Evolutionary conservation across 1,140 invertebrate species (phyloP).

Genomic region (Drosophila miranda): DNA sequence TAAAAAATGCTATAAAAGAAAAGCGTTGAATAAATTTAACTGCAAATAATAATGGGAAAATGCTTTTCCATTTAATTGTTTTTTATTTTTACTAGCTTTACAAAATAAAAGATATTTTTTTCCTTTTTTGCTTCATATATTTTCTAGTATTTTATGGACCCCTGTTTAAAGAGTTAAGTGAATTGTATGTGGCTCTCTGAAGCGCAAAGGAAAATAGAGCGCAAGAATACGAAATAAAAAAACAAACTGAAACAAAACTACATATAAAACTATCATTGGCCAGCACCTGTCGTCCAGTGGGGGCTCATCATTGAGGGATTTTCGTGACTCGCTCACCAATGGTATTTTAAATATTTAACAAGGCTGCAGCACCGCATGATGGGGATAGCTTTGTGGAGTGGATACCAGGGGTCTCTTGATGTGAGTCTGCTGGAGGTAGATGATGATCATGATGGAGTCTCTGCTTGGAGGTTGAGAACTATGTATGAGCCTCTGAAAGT

Average conservation of each 20-base stretch:
- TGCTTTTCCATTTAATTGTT: constrained; percentile 5
- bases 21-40: no score
- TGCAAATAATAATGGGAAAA: constrained; percentile 1
- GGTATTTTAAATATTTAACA: constrained; percentile 74
- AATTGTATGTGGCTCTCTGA: constrained; percentile 27
- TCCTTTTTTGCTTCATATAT: constrained; percentile 21
- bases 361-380: constrained; percentile 9
- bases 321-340: constrained; percentile 18
- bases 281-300: constrained; percentile 26
- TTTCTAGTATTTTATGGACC: constrained; percentile 30
- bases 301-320: constrained; percentile 29
- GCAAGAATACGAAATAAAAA: constrained; percentile 44
- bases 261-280: constrained; percentile 35
- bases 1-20: no score
- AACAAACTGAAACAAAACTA: constrained; percentile 20
- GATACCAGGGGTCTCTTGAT: no score
- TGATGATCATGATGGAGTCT: no score
- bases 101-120: background rate
- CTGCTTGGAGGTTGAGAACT: background rate
- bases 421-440: no score
- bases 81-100: background rate
- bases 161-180: constrained; percentile 31
- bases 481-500: no score
- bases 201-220: constrained; percentile 15
- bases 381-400: constrained; percentile 3